Evolutionary conservation across 2,888 invertebrate genomes (phyloP).

Genomic region (Coenonympha glycerion): DNA sequence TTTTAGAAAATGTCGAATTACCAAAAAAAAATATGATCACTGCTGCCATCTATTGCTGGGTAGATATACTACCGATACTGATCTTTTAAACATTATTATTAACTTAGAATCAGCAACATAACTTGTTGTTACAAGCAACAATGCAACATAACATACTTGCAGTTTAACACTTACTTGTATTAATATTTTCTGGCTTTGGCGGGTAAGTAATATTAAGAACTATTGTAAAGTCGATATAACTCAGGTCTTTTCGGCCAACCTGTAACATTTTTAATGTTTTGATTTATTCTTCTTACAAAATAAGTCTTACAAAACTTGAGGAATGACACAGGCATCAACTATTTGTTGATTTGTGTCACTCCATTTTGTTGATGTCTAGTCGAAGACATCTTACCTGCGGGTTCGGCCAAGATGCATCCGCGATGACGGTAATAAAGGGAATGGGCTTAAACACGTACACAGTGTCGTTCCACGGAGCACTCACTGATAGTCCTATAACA

Average conservation of each 20-base stretch:
- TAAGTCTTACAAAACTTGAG: too few species aligned
- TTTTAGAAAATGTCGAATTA: too few species aligned
- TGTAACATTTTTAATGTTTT: slow-evolving; percentile 12
- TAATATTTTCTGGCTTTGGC: slow-evolving; percentile 28
- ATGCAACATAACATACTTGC: neutral
- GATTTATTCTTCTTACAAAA: too few species aligned
- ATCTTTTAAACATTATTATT: too few species aligned
- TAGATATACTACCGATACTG: too few species aligned
- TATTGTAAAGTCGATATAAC: slow-evolving; percentile 32
- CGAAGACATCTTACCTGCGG: slow-evolving; percentile 41
- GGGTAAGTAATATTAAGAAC: slow-evolving; percentile 38
- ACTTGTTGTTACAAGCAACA: too few species aligned
- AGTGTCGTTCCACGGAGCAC: slow-evolving; percentile 44
- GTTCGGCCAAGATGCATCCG: slow-evolving; percentile 30
- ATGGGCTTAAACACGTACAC: slow-evolving; percentile 42
- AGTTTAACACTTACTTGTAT: slow-evolving; percentile 33
- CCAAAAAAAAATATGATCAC: too few species aligned
- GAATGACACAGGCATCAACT: too few species aligned
- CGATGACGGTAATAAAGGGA: slow-evolving; percentile 35
- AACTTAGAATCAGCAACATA: too few species aligned
- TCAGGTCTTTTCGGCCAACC: slow-evolving; percentile 10
- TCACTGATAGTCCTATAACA: slow-evolving; percentile 48
- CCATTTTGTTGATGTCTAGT: too few species aligned
- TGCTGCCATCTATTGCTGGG: too few species aligned
- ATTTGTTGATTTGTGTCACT: too few species aligned